These are phyloP conservation scores for Teleogryllus occipitalis DNA, from an alignment of 1,140 invertebrate species.

Conservation along the genomic window DNA sequence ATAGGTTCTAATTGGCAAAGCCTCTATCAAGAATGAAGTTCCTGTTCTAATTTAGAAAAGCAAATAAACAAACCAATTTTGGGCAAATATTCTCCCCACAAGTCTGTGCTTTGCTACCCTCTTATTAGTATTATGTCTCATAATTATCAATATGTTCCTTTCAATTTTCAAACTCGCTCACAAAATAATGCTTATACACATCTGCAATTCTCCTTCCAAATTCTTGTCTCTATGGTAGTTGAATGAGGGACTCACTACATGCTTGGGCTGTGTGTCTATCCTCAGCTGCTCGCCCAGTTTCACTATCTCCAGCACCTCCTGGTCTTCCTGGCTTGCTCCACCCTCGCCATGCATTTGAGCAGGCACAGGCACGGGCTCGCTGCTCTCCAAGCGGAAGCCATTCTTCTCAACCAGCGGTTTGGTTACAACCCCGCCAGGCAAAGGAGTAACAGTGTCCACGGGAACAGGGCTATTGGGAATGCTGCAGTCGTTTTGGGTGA, in stretches of 20 bases:
- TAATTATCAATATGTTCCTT: no score
- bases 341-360: conserved; percentile 24
- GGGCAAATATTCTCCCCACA: no score
- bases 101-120: no score
- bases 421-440: conserved; percentile 27
- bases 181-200: no score
- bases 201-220: no score
- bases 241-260: background rate
- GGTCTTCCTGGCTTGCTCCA: conserved; percentile 39
- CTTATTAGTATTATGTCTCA: no score
- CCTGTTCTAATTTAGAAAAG: no score
- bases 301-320: conserved; percentile 40
- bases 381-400: conserved; percentile 22
- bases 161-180: no score
- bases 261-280: conserved; percentile 16
- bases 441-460: conserved; percentile 29
- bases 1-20: no score
- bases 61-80: no score
- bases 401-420: conserved; percentile 32
- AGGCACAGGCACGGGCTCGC: background rate
- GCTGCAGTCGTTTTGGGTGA: conserved; percentile 19
- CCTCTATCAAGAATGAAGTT: no score
- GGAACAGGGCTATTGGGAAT: conserved; percentile 30
- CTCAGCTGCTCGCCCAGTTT: conserved; percentile 25
- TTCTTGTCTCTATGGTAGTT: background rate